These are phyloP conservation scores for Parascotia fuliginaria DNA, from an alignment of 2,888 invertebrate genomes.

Conservation along the genomic window DNA sequence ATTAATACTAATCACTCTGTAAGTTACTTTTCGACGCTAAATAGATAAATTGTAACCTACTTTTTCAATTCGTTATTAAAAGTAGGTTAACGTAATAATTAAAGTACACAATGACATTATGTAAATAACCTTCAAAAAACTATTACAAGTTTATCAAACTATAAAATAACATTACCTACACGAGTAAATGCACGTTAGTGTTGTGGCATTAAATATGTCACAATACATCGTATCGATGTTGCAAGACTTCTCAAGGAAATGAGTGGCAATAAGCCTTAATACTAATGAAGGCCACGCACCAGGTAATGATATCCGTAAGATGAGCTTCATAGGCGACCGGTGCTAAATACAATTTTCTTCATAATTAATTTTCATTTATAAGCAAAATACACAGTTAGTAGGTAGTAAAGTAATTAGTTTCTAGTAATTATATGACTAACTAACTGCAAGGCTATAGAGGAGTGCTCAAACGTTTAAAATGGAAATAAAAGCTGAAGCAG, in stretches of 20 bases:
- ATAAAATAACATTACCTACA: neutral
- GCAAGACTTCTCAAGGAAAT: constrained; percentile 17
- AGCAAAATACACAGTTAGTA: too few species aligned
- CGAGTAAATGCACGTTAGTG: neutral
- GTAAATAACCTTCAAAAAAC: neutral
- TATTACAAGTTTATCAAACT: neutral
- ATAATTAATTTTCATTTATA: too few species aligned
- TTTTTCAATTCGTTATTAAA: neutral
- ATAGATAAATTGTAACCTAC: neutral
- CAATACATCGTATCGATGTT: constrained; percentile 12
- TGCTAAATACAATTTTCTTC: neutral
- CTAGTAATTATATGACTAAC: too few species aligned
- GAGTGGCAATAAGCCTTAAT: constrained; percentile 6
- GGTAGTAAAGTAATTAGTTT: too few species aligned
- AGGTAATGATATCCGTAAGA: constrained; percentile 24
- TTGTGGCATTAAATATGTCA: constrained; percentile 7
- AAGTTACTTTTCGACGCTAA: neutral
- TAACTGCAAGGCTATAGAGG: too few species aligned
- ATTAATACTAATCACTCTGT: neutral
- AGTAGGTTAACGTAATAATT: neutral
- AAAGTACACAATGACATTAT: neutral
- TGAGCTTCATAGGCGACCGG: neutral
- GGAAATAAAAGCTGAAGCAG: too few species aligned
- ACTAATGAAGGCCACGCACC: constrained; percentile 23
- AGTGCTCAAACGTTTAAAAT: too few species aligned